Percentiles rank a stretch among this genome's conserved stretches.
phyloP scores from a whole-genome alignment of 2,113 vertebrate genomes.

The Mellivora capensis region DNA sequence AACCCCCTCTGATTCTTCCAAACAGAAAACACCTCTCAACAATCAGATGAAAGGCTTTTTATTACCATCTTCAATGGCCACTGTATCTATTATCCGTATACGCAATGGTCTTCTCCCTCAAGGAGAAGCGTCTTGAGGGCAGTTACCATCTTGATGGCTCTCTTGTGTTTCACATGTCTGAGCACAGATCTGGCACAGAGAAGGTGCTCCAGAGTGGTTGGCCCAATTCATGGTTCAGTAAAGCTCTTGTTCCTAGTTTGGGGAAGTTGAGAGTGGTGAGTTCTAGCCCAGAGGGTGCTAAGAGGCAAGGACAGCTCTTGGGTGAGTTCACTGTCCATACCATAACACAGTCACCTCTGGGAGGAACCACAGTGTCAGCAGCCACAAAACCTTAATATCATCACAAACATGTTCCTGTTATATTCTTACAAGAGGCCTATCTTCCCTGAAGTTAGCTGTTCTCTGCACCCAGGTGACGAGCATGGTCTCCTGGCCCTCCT shows the following conservation, averaged over 20 bases:
- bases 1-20: neutral
- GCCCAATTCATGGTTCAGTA: neutral
- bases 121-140: neutral
- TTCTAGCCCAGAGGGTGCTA: neutral
- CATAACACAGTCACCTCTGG: neutral
- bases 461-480: neutral
- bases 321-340: fast-evolving
- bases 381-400: neutral
- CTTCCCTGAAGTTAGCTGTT: neutral
- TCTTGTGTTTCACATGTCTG: fast-evolving
- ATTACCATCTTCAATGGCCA: fast-evolving
- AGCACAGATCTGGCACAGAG: neutral
- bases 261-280: neutral
- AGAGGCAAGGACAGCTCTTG: neutral
- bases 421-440: neutral
- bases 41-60: neutral
- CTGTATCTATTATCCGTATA: fast-evolving
- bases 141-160: fast-evolving
- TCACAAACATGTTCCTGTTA: fast-evolving
- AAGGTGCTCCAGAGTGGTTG: neutral
- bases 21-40: neutral
- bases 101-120: neutral
- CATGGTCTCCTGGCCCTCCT: neutral
- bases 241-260: neutral
- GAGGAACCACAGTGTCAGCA: neutral